A percentile compares a stretch with the other conserved stretches of the same genome.
These are phyloP conservation scores for Grammomys surdaster DNA, from an alignment of 2,113 vertebrate species.

Conservation along the genomic window DNA sequence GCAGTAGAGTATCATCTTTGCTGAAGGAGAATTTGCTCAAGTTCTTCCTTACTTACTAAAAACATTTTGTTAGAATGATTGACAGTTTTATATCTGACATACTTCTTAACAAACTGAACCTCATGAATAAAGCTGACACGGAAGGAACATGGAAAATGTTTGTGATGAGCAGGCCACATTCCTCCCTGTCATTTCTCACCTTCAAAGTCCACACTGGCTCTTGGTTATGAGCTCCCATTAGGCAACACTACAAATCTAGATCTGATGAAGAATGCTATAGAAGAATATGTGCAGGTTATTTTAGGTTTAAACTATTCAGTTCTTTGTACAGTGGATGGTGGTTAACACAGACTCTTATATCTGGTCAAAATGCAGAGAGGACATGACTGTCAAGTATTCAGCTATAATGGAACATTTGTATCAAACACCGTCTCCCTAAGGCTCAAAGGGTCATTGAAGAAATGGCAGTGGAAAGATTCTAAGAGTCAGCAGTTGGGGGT, in stretches of 20 bases:
- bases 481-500: background rate
- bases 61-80: background rate
- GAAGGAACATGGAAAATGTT: background rate
- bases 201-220: background rate
- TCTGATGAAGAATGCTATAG: background rate
- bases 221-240: background rate
- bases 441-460: background rate
- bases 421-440: background rate
- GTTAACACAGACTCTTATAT: background rate
- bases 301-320: constrained; percentile 66
- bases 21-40: background rate
- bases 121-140: background rate
- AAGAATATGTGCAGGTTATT: constrained; percentile 82
- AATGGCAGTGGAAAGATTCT: no score
- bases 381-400: background rate
- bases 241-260: background rate
- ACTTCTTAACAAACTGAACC: background rate
- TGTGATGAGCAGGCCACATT: background rate
- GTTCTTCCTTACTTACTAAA: background rate
- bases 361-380: background rate
- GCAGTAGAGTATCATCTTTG: background rate
- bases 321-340: background rate
- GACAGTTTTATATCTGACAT: background rate
- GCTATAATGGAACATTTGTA: background rate
- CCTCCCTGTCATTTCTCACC: background rate